phyloP scores from a whole-genome alignment of 2,113 vertebrate species.

The Drymodes brunneopygia region DNA sequence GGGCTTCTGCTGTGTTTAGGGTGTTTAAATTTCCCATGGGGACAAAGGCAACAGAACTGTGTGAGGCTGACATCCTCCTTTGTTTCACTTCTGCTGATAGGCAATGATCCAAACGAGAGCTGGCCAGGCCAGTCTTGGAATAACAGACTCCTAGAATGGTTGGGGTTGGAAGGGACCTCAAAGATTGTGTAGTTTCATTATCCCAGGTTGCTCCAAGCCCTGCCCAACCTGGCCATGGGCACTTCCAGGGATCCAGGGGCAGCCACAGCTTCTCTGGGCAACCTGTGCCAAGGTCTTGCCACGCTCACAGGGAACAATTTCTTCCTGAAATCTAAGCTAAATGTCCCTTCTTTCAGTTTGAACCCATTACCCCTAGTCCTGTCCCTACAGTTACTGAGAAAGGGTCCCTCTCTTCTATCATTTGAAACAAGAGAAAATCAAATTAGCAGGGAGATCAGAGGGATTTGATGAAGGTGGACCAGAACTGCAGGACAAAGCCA shows the following conservation, averaged over 20 bases:
- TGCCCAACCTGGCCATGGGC: background rate
- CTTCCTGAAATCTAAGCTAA: background rate
- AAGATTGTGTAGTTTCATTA: background rate
- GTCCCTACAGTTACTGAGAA: background rate
- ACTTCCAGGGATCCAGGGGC: background rate
- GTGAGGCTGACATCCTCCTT: background rate
- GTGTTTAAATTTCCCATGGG: background rate
- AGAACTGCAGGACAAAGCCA: background rate
- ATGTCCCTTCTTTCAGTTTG: background rate
- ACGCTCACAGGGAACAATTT: background rate
- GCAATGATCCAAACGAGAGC: background rate
- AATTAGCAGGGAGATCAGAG: background rate
- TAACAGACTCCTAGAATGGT: background rate
- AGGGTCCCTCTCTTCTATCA: background rate
- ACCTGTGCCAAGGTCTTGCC: rapidly evolving
- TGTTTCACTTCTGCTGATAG: background rate
- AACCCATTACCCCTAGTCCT: background rate
- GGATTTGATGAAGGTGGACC: background rate
- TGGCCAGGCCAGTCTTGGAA: background rate
- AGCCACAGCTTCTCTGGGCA: background rate
- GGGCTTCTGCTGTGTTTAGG: background rate
- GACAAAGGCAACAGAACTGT: background rate
- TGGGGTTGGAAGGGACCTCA: background rate
- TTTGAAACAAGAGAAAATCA: background rate
- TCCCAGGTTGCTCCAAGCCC: background rate